These are phyloP conservation scores for Tyria jacobaeae DNA, from an alignment of 2,888 invertebrate species.

Conservation along the genomic window DNA sequence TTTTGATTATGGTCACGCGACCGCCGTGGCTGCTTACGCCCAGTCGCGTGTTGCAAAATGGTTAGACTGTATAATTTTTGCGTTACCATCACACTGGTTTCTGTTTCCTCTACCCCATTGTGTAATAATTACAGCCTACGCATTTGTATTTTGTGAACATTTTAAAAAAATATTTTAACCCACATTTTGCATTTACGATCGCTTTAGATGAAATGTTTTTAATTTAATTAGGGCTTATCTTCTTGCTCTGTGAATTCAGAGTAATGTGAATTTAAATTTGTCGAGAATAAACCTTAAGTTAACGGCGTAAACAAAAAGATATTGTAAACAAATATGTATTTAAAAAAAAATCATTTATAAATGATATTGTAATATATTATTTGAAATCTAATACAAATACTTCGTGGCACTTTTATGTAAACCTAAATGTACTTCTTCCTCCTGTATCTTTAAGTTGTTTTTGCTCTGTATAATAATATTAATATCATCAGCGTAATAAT, in stretches of 20 bases:
- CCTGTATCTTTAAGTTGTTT: too few relatives aligned
- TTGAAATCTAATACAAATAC: too few relatives aligned
- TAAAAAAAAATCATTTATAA: too few relatives aligned
- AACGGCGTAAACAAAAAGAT: neutral
- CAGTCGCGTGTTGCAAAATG: constrained; percentile 60
- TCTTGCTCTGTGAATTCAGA: neutral
- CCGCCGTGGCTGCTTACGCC: constrained; percentile 49
- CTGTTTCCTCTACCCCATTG: constrained; percentile 35
- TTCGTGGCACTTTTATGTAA: neutral
- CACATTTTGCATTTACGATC: constrained; percentile 15
- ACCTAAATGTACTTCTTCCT: neutral
- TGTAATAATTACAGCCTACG: constrained; percentile 49
- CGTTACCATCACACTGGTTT: constrained; percentile 54
- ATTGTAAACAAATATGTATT: too few relatives aligned
- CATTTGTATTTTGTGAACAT: constrained; percentile 40
- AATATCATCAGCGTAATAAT: too few relatives aligned
- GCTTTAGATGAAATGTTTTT: constrained; percentile 8
- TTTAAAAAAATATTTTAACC: constrained; percentile 31
- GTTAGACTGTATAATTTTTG: constrained; percentile 62
- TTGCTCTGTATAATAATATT: too few relatives aligned
- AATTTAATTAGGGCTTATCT: constrained; percentile 12
- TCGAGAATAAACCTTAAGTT: neutral
- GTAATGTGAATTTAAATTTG: neutral
- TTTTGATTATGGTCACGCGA: constrained; percentile 62
- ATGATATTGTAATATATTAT: too few relatives aligned